Percentiles rank a stretch among this genome's conserved stretches.
phyloP scores from a whole-genome alignment of 2,797 vertebrate genomes.

The Notamacropus eugenii region DNA sequence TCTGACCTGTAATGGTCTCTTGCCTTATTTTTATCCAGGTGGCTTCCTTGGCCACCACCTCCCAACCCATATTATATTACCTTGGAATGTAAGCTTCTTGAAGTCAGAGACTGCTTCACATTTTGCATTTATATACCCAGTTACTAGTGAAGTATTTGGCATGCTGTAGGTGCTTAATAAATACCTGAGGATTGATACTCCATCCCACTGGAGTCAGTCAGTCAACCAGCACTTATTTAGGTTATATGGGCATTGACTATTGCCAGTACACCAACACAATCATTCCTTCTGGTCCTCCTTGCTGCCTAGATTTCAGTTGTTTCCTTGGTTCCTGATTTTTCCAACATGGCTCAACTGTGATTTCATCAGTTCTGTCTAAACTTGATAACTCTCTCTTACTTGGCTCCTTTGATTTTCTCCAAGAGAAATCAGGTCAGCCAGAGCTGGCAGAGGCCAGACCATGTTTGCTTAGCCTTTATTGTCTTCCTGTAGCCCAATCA shows the following conservation, averaged over 20 bases:
- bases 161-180: neutral
- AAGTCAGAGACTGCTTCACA: neutral
- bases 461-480: conserved; percentile 20
- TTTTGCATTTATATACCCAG: neutral
- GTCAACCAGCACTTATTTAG: neutral
- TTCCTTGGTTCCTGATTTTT: conserved; percentile 13
- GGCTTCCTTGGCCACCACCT: neutral
- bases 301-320: neutral
- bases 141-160: neutral
- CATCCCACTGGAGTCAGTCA: neutral
- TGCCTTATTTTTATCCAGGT: neutral
- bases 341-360: conserved; percentile 7
- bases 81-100: neutral
- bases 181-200: neutral
- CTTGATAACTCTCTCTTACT: neutral
- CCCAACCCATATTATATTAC: neutral
- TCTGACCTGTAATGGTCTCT: too few species aligned
- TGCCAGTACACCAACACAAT: neutral
- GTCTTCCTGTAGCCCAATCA: neutral
- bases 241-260: neutral
- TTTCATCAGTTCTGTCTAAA: neutral
- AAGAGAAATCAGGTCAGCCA: conserved; percentile 23
- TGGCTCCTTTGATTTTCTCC: neutral
- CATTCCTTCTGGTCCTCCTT: neutral
- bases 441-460: conserved; percentile 9